Base-by-base conservation (phyloP, 35 echinoderm and acorn worm species). In the Eucidaris tribuloides region DNA sequence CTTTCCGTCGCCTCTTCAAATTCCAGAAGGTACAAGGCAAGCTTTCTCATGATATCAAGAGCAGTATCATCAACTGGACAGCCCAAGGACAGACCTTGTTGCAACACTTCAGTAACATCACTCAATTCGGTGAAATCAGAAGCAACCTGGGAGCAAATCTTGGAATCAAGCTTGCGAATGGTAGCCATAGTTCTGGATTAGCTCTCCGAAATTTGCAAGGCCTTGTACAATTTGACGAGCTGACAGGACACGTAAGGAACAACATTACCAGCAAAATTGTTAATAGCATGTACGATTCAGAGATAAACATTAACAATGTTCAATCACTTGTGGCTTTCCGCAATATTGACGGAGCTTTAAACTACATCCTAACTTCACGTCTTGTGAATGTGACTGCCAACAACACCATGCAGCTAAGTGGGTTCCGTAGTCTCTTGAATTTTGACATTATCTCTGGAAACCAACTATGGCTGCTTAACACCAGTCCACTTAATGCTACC, bases 1-100 rank as follows among this genome's bases (percentile, higher is more conserved):
- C 78, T 19, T 89, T 89, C 86, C 78, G 77, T 28, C 65, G 45
- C 30, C 78, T 89, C 46, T 82, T 74, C 43, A 89, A 89, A 54
- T 89, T 89, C 50, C 5, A 41, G 18, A 81, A 76, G 45, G 31
- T 46, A 34, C 43, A 70, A 33, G 42, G 37, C 5, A 43, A 72
- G 66, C 33, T 35, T 37, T 72, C 66, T 35, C 66, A 72, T 41
- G 66, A 43, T 35, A 72, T 72, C 32, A 72, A 2, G 38, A 72
- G 66, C 40, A 72, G 43, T 5, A 17, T 41, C 33, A 35, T 72
- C 34, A 72, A 72, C 37, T 72, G 66, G 66, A 72, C 37, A 18
- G 66, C 38, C 20, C 32, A 72, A 5, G 66, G 66, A 25, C 4
- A 72, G 43, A 33, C 66, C 43, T 40, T 33, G 17, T 40, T 72